A percentile compares a stretch with the other conserved stretches of the same genome.
Conservation (phyloP, 1,140 invertebrate species). For the Metaphire vulgaris region DNA sequence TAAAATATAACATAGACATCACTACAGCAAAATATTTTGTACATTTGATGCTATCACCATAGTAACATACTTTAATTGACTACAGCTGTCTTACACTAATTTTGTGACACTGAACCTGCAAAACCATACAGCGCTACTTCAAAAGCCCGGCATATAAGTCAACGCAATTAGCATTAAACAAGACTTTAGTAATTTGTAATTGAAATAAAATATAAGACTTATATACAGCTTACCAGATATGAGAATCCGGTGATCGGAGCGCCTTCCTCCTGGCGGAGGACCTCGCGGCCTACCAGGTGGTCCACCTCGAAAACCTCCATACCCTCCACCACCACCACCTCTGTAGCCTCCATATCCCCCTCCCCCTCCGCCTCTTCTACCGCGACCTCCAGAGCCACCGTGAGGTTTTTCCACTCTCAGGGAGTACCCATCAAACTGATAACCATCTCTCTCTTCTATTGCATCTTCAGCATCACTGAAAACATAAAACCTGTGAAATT, state of each 20-base stretch:
- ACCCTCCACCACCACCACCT: slow-evolving; percentile 34
- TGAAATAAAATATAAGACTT: too few relatives aligned
- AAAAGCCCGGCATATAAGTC: too few relatives aligned
- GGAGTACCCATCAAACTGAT: slow-evolving; percentile 95
- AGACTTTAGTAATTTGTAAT: neutral
- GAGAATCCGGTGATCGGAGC: slow-evolving; percentile 10
- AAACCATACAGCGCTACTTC: too few relatives aligned
- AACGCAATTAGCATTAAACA: too few relatives aligned
- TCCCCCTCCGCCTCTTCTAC: slow-evolving; percentile 53
- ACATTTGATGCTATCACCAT: too few relatives aligned
- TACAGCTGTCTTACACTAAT: too few relatives aligned
- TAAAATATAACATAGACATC: too few relatives aligned
- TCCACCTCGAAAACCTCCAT: too few relatives aligned
- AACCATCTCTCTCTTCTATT: slow-evolving; percentile 89
- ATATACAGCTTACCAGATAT: neutral
- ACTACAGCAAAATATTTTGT: too few relatives aligned
- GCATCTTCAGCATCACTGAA: slow-evolving; percentile 94
- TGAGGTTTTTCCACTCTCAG: slow-evolving; percentile 80
- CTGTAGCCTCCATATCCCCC: slow-evolving; percentile 48
- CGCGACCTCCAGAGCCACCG: slow-evolving; percentile 16
- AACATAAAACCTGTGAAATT: too few relatives aligned
- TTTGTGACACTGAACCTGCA: too few relatives aligned
- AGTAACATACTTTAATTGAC: too few relatives aligned
- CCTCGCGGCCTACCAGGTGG: neutral
- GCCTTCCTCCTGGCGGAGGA: neutral